Evolutionary conservation across 1,140 invertebrate species (phyloP).

Genomic region (Triops cancriformis): DNA sequence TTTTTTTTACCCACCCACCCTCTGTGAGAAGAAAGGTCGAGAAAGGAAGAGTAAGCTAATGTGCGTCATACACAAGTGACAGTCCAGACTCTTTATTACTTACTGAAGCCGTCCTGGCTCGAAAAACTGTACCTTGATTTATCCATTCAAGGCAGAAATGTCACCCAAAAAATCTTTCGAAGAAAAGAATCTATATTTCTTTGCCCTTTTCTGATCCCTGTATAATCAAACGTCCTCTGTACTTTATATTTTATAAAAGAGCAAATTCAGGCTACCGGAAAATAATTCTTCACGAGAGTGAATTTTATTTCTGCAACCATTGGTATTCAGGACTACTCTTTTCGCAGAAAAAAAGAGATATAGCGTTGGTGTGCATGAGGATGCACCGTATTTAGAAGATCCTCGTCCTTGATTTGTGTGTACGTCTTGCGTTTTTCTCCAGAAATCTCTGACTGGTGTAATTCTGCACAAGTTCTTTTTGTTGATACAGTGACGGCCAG

Average conservation of each 20-base stretch:
- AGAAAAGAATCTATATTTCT: not conserved
- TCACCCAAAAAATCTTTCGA: not conserved
- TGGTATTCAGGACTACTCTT: too few relatives aligned
- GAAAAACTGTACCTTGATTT: not conserved
- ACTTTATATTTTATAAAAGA: not conserved
- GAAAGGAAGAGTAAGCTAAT: not conserved
- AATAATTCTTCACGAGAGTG: not conserved
- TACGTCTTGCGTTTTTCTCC: too few relatives aligned
- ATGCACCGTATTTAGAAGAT: too few relatives aligned
- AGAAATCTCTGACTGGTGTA: too few relatives aligned
- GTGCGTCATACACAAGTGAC: not conserved
- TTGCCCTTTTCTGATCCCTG: not conserved
- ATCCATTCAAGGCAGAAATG: not conserved
- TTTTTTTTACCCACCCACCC: not conserved
- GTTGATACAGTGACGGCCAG: too few relatives aligned
- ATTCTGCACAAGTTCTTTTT: too few relatives aligned
- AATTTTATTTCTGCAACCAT: not conserved
- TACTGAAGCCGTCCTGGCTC: not conserved
- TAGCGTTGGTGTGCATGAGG: too few relatives aligned
- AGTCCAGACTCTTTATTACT: conserved; percentile 4
- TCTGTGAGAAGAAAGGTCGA: not conserved
- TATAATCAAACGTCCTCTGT: not conserved
- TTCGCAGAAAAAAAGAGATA: too few relatives aligned
- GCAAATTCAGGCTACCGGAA: not conserved
- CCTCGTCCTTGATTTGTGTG: too few relatives aligned